Evolutionary conservation across 2,888 invertebrate genomes (phyloP).

Genomic region (Philereme vetulata): DNA sequence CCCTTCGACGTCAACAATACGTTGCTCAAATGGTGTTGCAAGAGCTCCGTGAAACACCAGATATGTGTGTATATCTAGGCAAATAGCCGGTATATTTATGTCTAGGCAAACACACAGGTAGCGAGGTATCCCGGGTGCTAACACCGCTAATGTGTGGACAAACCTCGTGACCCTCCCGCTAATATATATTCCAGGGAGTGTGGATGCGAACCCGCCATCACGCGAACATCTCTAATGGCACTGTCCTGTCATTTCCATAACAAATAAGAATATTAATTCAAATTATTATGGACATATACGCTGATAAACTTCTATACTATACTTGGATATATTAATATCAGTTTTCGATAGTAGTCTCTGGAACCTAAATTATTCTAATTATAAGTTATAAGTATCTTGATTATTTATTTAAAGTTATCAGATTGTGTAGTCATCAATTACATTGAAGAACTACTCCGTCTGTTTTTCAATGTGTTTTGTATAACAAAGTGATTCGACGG

Average conservation of each 20-base stretch:
- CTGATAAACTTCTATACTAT: neutral
- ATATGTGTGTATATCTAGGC: conserved; percentile 71
- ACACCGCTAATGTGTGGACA: conserved; percentile 80
- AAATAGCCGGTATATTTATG: conserved; percentile 57
- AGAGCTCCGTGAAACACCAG: conserved; percentile 62
- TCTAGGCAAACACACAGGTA: conserved; percentile 72
- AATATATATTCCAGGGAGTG: conserved; percentile 79
- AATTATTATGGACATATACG: conserved; percentile 15
- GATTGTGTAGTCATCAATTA: neutral
- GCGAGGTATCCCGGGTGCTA: conserved; percentile 70
- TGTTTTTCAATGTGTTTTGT: conserved; percentile 18
- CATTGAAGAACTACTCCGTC: neutral
- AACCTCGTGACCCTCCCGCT: conserved; percentile 79
- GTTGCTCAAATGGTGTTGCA: conserved; percentile 74
- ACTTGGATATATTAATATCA: too few species aligned
- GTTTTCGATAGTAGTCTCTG: too few species aligned
- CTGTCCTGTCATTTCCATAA: conserved; percentile 31
- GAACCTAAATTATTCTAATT: too few species aligned
- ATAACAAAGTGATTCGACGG: conserved; percentile 40
- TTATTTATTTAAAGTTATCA: neutral
- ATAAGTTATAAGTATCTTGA: too few species aligned
- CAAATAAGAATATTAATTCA: conserved; percentile 28
- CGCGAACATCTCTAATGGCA: conserved; percentile 36
- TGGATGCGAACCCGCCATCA: conserved; percentile 56
- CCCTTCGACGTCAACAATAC: conserved; percentile 73